phyloP scores from a whole-genome alignment of 2,113 vertebrate species.

The Dendropsophus ebraccatus region DNA sequence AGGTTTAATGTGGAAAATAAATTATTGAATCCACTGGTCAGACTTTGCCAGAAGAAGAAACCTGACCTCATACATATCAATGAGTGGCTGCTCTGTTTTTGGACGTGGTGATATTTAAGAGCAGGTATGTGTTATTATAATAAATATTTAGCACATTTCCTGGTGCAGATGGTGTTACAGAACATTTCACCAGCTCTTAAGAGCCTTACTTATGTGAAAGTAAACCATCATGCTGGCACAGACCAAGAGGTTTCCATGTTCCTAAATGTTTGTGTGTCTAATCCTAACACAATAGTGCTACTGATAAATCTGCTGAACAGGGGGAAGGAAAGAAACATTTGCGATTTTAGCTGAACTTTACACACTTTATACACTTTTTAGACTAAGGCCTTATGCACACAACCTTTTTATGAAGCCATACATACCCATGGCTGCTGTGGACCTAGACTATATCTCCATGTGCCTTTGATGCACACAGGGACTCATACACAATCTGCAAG shows the following conservation, averaged over 20 bases:
- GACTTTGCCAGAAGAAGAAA: neutral
- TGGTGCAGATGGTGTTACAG: constrained; percentile 27
- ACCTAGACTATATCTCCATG: no score
- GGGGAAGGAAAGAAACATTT: neutral
- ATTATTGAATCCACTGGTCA: neutral
- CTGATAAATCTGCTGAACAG: neutral
- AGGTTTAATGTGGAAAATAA: no score
- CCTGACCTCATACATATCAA: neutral
- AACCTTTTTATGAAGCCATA: no score
- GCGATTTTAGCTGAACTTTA: neutral
- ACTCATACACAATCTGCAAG: no score
- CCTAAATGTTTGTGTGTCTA: neutral
- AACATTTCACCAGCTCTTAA: constrained; percentile 7
- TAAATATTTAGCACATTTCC: constrained; percentile 37
- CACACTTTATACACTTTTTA: neutral
- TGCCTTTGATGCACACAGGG: no score
- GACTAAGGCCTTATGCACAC: no score
- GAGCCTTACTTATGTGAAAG: constrained; percentile 5
- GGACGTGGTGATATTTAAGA: constrained; percentile 24
- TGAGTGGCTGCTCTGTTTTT: neutral
- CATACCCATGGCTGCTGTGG: no score
- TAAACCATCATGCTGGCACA: neutral
- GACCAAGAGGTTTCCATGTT: neutral
- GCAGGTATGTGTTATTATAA: constrained; percentile 17
- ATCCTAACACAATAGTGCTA: neutral